Evolutionary conservation across 2,888 invertebrate genomes (phyloP).

Genomic region (Drosophila mercatorum): DNA sequence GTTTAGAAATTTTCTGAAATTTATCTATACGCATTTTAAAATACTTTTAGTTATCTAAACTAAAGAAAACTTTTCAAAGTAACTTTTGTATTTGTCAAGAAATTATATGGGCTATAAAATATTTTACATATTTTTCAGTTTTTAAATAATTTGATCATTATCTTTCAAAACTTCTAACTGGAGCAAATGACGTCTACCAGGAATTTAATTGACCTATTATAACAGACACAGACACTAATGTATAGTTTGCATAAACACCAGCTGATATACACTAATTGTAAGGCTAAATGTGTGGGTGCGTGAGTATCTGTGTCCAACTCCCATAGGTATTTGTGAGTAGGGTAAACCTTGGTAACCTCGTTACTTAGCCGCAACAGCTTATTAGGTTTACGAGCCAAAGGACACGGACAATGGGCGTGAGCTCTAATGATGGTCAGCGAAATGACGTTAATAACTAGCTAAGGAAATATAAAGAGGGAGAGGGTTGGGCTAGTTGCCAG

Average conservation of each 20-base stretch:
- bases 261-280: slow-evolving; percentile 4
- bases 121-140: no score
- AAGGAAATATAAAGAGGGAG: slow-evolving; percentile 2
- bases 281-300: slow-evolving; percentile 1
- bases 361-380: slow-evolving; percentile 57
- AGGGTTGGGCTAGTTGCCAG: not conserved
- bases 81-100: no score
- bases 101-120: no score
- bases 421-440: slow-evolving; percentile 54
- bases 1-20: no score
- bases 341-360: slow-evolving; percentile 70
- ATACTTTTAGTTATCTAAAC: no score
- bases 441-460: slow-evolving; percentile 66
- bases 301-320: slow-evolving; percentile 15
- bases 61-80: no score
- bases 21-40: no score
- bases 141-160: no score
- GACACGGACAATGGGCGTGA: slow-evolving; percentile 30
- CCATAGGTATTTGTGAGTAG: slow-evolving; percentile 46
- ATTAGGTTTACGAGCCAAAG: slow-evolving; percentile 49
- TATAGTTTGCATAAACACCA: slow-evolving; percentile 9
- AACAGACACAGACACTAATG: slow-evolving; percentile 5
- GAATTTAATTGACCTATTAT: slow-evolving; percentile 32
- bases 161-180: not conserved
- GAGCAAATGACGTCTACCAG: not conserved